Conservation (phyloP, 2,113 vertebrate species). For the human region GRCh38 chr20:6782501-6783000, state of each 20-base stretch:
- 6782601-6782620: background rate
- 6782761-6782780: background rate
- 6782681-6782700: background rate
- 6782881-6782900: slow-evolving; percentile 51
- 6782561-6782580: slow-evolving; percentile 19
- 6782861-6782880: slow-evolving; percentile 17
- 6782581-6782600: background rate
- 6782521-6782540: background rate
- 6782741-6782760: background rate
- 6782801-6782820: background rate
- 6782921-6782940: slow-evolving; percentile 74
- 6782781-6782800: background rate
- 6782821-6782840: background rate
- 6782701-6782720: background rate
- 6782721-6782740: background rate
- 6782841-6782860: background rate
- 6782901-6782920: slow-evolving; percentile 65
- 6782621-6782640: background rate
- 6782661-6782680: background rate
- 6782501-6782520: slow-evolving; percentile 66
- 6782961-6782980: slow-evolving; percentile 78
- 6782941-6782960: slow-evolving; percentile 78
- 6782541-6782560: slow-evolving; percentile 57
- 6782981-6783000: slow-evolving; percentile 81
- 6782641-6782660: background rate